Evolutionary conservation across 2,888 invertebrate species (phyloP).

Genomic region (Idaea biselata): DNA sequence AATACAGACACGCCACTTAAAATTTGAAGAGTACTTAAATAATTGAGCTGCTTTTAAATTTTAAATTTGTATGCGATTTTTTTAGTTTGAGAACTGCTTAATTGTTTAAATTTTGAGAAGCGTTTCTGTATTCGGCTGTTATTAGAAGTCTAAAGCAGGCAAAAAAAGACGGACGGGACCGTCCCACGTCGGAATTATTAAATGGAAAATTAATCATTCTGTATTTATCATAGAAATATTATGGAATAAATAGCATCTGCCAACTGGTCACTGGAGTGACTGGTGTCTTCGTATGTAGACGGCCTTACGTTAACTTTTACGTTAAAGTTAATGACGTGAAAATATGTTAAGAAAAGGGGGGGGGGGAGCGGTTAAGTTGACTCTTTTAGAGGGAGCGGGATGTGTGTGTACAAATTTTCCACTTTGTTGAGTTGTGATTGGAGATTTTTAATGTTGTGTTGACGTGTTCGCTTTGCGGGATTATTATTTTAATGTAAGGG

Average conservation of each 20-base stretch:
- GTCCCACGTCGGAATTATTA: no score
- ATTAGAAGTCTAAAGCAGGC: no score
- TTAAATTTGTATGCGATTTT: no score
- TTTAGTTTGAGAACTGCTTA: no score
- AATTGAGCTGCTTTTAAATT: no score
- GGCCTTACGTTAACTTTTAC: conserved; percentile 35
- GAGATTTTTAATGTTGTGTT: conserved; percentile 14
- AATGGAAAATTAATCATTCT: no score
- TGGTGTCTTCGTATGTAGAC: conserved; percentile 4
- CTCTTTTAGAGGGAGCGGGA: conserved; percentile 35
- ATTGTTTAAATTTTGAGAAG: no score
- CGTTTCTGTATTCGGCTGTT: no score
- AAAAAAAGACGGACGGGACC: no score
- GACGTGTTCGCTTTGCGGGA: conserved; percentile 13
- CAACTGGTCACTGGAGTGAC: background rate
- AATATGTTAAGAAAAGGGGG: conserved; percentile 48
- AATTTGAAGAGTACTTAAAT: no score
- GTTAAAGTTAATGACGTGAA: conserved; percentile 45
- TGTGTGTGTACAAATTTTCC: conserved; percentile 26
- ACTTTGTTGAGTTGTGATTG: conserved; percentile 15
- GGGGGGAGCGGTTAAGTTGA: conserved; percentile 36
- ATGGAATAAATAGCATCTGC: background rate
- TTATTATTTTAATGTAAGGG: conserved; percentile 3
- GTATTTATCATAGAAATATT: no score
- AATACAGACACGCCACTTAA: no score